These are phyloP conservation scores for Volucella inflata DNA, from an alignment of 2,888 invertebrate genomes.

Conservation along the genomic window DNA sequence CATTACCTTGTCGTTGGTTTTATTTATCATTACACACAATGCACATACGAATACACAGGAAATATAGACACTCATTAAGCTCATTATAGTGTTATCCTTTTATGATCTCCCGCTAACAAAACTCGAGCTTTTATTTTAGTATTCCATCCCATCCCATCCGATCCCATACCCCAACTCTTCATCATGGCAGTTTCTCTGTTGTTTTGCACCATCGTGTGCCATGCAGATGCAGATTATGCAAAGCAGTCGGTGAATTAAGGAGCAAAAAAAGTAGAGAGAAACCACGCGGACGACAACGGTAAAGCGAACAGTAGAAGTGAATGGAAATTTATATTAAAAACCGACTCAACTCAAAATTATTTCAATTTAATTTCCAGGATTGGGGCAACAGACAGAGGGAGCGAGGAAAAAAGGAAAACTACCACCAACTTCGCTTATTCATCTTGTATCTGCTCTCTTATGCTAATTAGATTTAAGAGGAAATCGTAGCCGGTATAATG, in stretches of 20 bases:
- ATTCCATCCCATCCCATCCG: constrained; percentile 10
- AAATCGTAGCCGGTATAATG: constrained; percentile 36
- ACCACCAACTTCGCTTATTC: background rate
- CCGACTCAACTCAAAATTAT: constrained; percentile 69
- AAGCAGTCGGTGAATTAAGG: constrained; percentile 25
- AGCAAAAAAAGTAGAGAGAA: background rate
- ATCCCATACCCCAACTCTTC: too few species aligned
- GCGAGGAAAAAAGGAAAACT: background rate
- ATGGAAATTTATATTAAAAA: constrained; percentile 68
- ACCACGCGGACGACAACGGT: background rate
- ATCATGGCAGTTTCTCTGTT: constrained; percentile 37
- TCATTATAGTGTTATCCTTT: constrained; percentile 73
- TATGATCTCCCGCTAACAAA: constrained; percentile 72
- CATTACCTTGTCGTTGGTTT: constrained; percentile 65
- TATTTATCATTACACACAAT: constrained; percentile 68
- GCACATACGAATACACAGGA: background rate
- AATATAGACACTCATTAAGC: constrained; percentile 73
- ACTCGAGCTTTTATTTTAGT: constrained; percentile 70
- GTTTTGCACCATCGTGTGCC: constrained; percentile 33
- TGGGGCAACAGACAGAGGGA: background rate
- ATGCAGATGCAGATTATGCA: constrained; percentile 67
- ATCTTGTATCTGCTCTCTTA: constrained; percentile 52
- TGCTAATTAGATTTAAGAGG: constrained; percentile 71
- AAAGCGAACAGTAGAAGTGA: background rate
- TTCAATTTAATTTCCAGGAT: constrained; percentile 69